phyloP scores from a whole-genome alignment of 2,797 vertebrate species.

The Apogon talboti region DNA sequence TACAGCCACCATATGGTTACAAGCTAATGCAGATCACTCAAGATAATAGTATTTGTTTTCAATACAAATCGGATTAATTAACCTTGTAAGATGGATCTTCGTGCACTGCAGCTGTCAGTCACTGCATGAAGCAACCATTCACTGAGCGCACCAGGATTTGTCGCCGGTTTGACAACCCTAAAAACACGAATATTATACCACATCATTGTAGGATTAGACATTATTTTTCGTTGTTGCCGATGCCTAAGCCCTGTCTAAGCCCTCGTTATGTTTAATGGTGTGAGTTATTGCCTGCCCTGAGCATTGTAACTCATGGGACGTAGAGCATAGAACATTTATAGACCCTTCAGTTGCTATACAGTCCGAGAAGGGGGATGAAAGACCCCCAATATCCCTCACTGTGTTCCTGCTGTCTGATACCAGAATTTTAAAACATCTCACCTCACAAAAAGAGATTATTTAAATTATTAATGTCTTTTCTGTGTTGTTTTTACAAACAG shows the following conservation, averaged over 20 bases:
- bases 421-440: conserved; percentile 52
- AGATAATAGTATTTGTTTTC: conserved; percentile 40
- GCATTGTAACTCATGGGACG: conserved; percentile 79
- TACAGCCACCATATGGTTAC: neutral
- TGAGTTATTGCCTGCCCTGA: conserved; percentile 84
- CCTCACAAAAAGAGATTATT: conserved; percentile 40
- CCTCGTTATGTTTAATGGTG: conserved; percentile 86
- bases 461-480: conserved; percentile 57
- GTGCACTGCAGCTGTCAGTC: conserved; percentile 31
- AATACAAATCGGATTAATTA: conserved; percentile 40
- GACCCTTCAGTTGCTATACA: conserved; percentile 70
- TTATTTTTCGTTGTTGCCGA: conserved; percentile 75
- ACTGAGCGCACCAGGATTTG: conserved; percentile 31
- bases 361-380: conserved; percentile 56
- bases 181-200: conserved; percentile 49
- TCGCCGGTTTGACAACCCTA: conserved; percentile 37
- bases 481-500: conserved; percentile 56
- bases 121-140: conserved; percentile 14
- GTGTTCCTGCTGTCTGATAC: conserved; percentile 27
- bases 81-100: conserved; percentile 34
- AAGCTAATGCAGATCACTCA: conserved; percentile 26
- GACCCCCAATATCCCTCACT: conserved; percentile 53
- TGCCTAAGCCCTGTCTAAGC: conserved; percentile 75
- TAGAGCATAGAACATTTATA: conserved; percentile 79
- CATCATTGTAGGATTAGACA: conserved; percentile 71